Evolutionary conservation across 1,140 invertebrate genomes (phyloP), one percentile per base, ranked within the genome.

Genomic region (Drosophila tani): DNA sequence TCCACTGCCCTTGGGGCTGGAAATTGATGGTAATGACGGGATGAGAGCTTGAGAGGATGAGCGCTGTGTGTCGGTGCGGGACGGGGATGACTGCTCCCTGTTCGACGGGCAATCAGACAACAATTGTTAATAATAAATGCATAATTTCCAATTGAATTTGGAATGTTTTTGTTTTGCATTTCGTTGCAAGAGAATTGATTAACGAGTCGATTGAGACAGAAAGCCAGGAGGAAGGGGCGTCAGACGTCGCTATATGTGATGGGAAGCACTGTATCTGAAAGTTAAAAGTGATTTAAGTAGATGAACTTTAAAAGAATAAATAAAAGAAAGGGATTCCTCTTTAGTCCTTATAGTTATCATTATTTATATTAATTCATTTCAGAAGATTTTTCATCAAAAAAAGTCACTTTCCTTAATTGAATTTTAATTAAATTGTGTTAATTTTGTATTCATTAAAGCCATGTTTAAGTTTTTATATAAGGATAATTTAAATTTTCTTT

Each of bases 61-160:
- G 32, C 32, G 3, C 1, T 11, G 32, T 11, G 32, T 9, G 57
- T 2, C 6, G 15, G 38, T 35, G 32, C 14, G 41, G 29, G 21
- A 24, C 14, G 41, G 29, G 21, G 35, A 24, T 38, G 70, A 19
- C 24, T 24, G 64, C 50, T 49, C 46, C 59, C 59, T 9, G 58
- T 50, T 75, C 53, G 59, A 50, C 47, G 41, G 69, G 84, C 84
- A 87, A 87, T 87, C 84, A 87, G 84, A 75, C 78, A 80, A 88
- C 84, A 87, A 88, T 88, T 88, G 84, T 90, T 90, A 88, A 88
- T 88, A 88, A 90, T 88, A 88, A 88, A 88, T 88, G 84, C 84
- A 88, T 88, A 88, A 88, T 88, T 88, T 84, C 65, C 85, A 84
- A 88, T 88, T 88, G 85, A 64, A 90, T 90, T 88, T 78, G 38